A percentile compares a stretch with the other conserved stretches of the same genome.
phyloP scores from a whole-genome alignment of 2,113 vertebrate species.

The Entomyzon cyanotis region DNA sequence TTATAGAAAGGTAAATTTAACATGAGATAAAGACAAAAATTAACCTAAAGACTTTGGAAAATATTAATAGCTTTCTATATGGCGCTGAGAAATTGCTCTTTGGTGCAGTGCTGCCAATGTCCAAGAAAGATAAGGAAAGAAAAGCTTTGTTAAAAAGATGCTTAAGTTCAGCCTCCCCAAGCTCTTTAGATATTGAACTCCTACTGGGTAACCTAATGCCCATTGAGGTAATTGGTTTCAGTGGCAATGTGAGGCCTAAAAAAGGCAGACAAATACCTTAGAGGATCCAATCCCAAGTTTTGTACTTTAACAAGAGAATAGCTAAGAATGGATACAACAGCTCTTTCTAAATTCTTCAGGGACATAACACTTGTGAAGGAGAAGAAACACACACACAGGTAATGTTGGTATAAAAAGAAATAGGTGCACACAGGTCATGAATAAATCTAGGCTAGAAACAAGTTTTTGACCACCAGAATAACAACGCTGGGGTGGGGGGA shows the following conservation, averaged over 20 bases:
- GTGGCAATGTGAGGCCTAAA: background rate
- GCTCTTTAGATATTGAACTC: background rate
- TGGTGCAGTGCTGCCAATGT: background rate
- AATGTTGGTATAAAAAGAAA: background rate
- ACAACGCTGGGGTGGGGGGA: fast-evolving
- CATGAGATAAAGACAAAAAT: background rate
- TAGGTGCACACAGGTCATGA: background rate
- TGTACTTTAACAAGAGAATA: background rate
- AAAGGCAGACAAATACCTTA: background rate
- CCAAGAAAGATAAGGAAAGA: background rate
- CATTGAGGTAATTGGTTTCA: conserved; percentile 3
- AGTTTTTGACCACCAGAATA: background rate
- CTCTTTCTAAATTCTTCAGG: background rate
- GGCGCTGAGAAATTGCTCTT: background rate
- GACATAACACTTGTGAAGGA: background rate
- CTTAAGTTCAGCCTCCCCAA: background rate
- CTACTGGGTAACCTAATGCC: background rate
- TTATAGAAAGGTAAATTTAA: background rate
- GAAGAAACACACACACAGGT: background rate
- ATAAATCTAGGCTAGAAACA: background rate
- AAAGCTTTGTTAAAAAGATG: background rate
- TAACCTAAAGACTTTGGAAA: background rate
- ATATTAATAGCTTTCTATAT: background rate
- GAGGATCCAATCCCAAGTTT: background rate
- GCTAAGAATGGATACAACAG: background rate